Base-by-base conservation (phyloP, 1,140 invertebrate genomes). In the Nasonia longicornis region DNA sequence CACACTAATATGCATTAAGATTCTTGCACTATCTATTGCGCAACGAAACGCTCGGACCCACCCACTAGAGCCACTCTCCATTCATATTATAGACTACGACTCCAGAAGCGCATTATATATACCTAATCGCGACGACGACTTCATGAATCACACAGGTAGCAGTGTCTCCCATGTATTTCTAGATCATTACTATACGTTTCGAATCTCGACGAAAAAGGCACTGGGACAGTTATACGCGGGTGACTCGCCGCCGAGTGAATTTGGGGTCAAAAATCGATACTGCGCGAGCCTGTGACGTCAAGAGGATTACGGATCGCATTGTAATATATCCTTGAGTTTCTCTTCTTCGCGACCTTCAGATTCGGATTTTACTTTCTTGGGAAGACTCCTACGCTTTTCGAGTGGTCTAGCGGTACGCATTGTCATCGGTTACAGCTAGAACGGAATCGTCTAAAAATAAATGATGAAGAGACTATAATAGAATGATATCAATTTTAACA, bases 11-110 rank as follows among this genome's bases (percentile, higher is more conserved):
- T 58, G 74, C 74, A 76, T 76, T 76, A 76, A 76, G 35, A 76
- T 66, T 76, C 74, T 66, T 26, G 58, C 58, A 38, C 58, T 76
- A 76, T 80, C 52, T 67, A 31, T 70, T 31, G 64, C 64, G 35
- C 45, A 31, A 74, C 64, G 35, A 35, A 48, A 74, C 63, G 52
- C 22, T 75, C 20, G 14, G 67, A 67, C 38, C 73, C 63, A 75
- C 66, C 38, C 67, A 79, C 69, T 3, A 48, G 20, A 16, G 48
- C 38, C 31, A 26, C n/a, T 14, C 11, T 45, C 42, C 71, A 45
- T 73, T 29, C n/a, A 45, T 73, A 0, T n/a, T n/a, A n/a, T 69
- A 69, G 0, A 69, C 66, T 35, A 35, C 22, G 26, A 35, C 29
- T 69, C 10, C 12, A 48, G 45, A 48, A 48, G 45, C 45, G 45